phyloP scores from a whole-genome alignment of 2,888 invertebrate genomes.

The Nasonovia ribisnigri region DNA sequence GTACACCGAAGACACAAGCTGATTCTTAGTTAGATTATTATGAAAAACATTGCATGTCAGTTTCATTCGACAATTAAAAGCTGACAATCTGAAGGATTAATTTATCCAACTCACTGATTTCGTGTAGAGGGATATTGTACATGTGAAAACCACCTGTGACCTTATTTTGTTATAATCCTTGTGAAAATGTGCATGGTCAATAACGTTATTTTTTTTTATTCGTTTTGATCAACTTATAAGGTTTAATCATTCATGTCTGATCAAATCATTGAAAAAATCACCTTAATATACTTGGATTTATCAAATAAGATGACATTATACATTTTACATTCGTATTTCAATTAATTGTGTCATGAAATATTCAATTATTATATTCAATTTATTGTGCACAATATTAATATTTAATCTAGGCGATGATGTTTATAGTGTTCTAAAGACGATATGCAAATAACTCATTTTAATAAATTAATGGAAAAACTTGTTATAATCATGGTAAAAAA shows the following conservation, averaged over 20 bases:
- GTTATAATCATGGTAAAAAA: too few species aligned
- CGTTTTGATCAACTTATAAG: background rate
- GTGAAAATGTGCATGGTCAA: background rate
- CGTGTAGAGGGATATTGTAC: background rate
- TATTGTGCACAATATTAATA: too few species aligned
- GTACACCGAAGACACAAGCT: background rate
- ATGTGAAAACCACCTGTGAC: background rate
- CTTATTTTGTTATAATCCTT: background rate
- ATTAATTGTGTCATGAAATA: background rate
- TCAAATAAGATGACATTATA: background rate
- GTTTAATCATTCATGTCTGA: background rate
- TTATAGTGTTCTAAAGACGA: too few species aligned
- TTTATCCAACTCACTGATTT: background rate
- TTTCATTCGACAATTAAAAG: slow-evolving; percentile 35
- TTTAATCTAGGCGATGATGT: too few species aligned
- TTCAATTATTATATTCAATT: too few species aligned
- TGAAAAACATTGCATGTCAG: background rate
- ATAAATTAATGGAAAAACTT: too few species aligned
- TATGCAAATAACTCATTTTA: too few species aligned
- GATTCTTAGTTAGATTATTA: background rate
- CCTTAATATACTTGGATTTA: background rate
- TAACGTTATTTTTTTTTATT: background rate
- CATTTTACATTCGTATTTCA: background rate
- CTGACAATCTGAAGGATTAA: background rate
- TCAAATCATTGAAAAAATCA: background rate